Conservation (phyloP, 2,113 vertebrate genomes). For the Archilochus colubris region DNA sequence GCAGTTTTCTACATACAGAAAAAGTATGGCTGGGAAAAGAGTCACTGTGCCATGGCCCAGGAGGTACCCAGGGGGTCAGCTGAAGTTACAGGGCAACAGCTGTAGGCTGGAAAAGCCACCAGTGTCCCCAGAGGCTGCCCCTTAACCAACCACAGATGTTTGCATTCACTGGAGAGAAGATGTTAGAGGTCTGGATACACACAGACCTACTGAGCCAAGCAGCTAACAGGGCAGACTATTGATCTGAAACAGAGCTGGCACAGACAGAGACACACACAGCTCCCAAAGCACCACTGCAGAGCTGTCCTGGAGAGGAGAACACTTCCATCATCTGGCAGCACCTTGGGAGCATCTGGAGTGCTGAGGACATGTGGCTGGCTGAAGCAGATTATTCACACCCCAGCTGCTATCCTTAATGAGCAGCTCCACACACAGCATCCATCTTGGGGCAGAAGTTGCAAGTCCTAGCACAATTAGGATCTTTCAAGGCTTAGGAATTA, state of each 20-base stretch:
- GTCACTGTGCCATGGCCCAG: background rate
- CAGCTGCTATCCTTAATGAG: background rate
- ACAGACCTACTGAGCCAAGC: background rate
- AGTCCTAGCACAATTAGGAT: background rate
- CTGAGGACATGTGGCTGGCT: rapidly evolving
- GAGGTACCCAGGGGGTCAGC: background rate
- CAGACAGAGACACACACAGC: background rate
- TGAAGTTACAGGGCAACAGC: background rate
- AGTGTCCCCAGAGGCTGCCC: background rate
- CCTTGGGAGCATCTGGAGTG: background rate
- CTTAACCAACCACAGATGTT: background rate
- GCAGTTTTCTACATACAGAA: background rate
- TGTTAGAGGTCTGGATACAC: background rate
- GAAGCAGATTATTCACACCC: background rate
- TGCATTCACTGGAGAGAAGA: background rate
- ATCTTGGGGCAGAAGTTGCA: background rate
- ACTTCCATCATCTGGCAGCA: background rate
- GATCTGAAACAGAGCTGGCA: background rate
- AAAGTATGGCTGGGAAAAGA: background rate
- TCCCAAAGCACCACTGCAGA: background rate
- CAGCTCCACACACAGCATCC: background rate
- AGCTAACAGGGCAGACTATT: background rate
- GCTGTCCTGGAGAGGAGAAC: background rate
- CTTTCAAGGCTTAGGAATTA: background rate
- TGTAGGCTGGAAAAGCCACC: background rate